These are phyloP conservation scores for Melinopterus prodromus DNA, from an alignment of 2,888 invertebrate species.

Conservation along the genomic window DNA sequence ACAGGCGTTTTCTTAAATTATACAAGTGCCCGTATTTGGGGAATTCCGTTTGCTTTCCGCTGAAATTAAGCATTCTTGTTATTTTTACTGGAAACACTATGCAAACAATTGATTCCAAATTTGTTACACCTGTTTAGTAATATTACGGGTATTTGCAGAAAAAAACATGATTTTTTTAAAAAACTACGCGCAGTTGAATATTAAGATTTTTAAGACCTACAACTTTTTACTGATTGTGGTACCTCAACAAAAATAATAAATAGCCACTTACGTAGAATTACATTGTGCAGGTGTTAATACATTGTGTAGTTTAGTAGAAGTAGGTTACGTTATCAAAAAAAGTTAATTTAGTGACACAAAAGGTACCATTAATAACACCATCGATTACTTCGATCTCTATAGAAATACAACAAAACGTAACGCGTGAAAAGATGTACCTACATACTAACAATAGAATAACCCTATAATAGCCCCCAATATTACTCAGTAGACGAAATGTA, in stretches of 20 bases:
- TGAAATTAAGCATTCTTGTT: no score
- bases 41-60: no score
- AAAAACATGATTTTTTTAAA: no score
- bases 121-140: no score
- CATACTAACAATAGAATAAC: neutral
- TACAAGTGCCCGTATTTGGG: no score
- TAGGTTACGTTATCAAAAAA: neutral
- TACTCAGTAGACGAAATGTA: neutral
- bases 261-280: neutral
- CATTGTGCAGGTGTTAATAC: neutral
- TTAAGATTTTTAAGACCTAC: no score
- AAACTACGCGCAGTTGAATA: no score
- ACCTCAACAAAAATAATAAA: neutral
- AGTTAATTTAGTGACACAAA: neutral
- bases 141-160: no score
- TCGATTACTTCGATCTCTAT: neutral
- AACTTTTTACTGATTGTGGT: no score
- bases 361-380: neutral
- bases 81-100: no score
- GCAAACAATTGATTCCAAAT: no score
- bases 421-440: neutral
- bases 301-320: neutral
- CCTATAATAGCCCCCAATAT: neutral
- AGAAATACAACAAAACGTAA: neutral
- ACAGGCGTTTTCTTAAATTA: no score